Evolutionary conservation across 2,113 vertebrate species (phyloP), one percentile per base, ranked within the genome.

Genomic region (Poeciliopsis occidentalis): DNA sequence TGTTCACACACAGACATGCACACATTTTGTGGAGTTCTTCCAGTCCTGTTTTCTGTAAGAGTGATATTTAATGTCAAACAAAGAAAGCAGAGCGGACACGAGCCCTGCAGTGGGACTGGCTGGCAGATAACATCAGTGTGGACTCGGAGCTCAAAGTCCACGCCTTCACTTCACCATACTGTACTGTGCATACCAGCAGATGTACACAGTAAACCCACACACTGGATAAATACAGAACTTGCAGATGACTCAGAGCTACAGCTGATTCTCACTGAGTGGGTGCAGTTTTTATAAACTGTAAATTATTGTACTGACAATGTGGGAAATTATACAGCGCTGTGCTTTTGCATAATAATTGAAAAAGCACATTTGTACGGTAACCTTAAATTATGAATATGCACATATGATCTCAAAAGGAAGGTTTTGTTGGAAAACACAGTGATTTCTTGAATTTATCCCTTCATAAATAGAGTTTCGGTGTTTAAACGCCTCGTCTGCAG

Each of bases 1-100:
- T 24, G 57, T 57, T 57, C 24, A 11, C 51, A 57, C 19, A 57
- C 51, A n/a, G 44, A 19, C 44, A 47, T 19, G 44, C 44, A 47
- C 17, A 19, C 17, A 19, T 47, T 72, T 64, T 60, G 70, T 63
- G 51, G 82, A 80, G 64, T 75, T 82, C 63, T 80, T 74, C 79
- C 79, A 79, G 77, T 34, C 10, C 41, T 82, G 67, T 67, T 62
- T 30, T 70, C 79, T 61, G 62, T 39, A 17, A 57, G 44, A 29
- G 69, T 73, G 66, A 62, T 74, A 83, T 83, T 89, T 84, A 31
- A 78, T 17, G 80, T 86, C 70, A 86, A 79, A 87, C 78, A 83
- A 81, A 81, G 44, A 67, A 54, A 82, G 67, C 77, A 37, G 69
- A 68, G 57, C 30, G 77, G 74, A 79, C 76, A 81, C 76, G 60